Conservation (phyloP, 2,113 vertebrate species). For the Trichomycterus rosablanca region DNA sequence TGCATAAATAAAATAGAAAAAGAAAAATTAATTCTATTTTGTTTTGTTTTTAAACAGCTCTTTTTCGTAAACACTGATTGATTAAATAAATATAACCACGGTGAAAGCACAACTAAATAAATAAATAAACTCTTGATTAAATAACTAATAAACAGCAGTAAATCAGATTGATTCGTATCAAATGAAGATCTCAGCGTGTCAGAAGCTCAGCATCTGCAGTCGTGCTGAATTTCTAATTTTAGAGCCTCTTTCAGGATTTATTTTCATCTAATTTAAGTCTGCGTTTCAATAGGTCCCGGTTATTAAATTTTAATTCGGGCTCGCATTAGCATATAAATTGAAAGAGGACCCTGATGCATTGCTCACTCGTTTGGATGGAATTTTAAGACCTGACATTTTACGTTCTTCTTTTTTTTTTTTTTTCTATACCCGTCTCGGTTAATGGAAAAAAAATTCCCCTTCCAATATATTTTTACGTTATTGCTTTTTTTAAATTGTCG, state of each 20-base stretch:
- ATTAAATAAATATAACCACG: too few relatives aligned
- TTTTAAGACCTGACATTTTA: conserved; percentile 69
- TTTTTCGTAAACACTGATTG: too few relatives aligned
- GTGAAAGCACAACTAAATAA: too few relatives aligned
- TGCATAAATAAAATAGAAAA: too few relatives aligned
- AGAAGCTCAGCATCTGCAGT: conserved; percentile 90
- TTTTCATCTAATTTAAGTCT: conserved; percentile 98
- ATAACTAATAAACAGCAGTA: neutral
- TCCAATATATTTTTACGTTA: conserved; percentile 65
- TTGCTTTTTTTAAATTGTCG: conserved; percentile 59
- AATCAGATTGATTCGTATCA: conserved; percentile 80
- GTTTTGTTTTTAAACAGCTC: too few relatives aligned
- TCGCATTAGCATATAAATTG: conserved; percentile 99
- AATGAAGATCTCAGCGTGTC: conserved; percentile 90
- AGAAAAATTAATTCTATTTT: too few relatives aligned
- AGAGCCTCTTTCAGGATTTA: conserved; percentile 99
- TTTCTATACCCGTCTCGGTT: conserved; percentile 51
- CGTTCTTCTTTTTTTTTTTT: too few relatives aligned
- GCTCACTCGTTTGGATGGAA: conserved; percentile 66
- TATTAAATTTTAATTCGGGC: conserved; percentile 99
- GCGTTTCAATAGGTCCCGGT: conserved; percentile 98
- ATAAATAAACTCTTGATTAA: too few relatives aligned
- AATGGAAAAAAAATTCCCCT: conserved; percentile 36
- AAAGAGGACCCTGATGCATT: conserved; percentile 85
- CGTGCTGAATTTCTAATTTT: conserved; percentile 99